These are phyloP conservation scores for Cirrhinus mrigala DNA, from an alignment of 2,797 vertebrate genomes.

Conservation along the genomic window DNA sequence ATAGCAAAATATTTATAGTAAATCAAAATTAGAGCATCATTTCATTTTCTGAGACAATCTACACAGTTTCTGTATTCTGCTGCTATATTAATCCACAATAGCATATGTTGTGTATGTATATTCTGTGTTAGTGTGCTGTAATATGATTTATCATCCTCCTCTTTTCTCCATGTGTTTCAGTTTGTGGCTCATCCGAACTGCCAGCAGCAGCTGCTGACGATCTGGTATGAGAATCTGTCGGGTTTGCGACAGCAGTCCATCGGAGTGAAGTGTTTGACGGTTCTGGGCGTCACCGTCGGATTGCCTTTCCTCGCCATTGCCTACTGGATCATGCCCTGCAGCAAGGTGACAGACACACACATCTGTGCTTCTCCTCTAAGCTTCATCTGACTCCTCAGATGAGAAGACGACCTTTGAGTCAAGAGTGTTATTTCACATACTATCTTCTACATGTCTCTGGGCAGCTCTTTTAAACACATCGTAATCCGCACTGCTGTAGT, in stretches of 20 bases:
- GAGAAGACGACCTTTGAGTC: not conserved
- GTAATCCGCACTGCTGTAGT: not conserved
- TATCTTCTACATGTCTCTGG: not conserved
- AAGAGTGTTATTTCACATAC: not conserved
- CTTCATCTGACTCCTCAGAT: not conserved
- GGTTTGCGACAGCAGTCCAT: slow-evolving; percentile 94
- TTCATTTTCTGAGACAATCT: not conserved
- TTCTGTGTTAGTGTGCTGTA: slow-evolving; percentile 7
- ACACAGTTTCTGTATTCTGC: not conserved
- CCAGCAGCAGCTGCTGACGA: slow-evolving; percentile 95
- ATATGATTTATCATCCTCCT: not conserved
- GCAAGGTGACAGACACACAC: slow-evolving; percentile 84
- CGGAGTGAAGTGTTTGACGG: slow-evolving; percentile 93
- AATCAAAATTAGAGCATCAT: not conserved
- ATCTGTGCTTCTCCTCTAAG: not conserved
- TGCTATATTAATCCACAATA: not conserved
- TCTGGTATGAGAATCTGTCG: slow-evolving; percentile 98
- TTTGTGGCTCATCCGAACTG: slow-evolving; percentile 98
- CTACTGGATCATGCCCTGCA: slow-evolving; percentile 97
- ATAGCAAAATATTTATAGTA: not conserved
- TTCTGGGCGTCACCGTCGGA: slow-evolving; percentile 91
- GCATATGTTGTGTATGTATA: not conserved
- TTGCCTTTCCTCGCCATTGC: slow-evolving; percentile 94
- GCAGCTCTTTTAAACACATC: not conserved
- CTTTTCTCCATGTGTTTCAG: slow-evolving; percentile 70